Percentiles rank a stretch among this genome's conserved stretches.
Conservation (phyloP, 2,888 invertebrate species). For the Chrysotoxum bicinctum region DNA sequence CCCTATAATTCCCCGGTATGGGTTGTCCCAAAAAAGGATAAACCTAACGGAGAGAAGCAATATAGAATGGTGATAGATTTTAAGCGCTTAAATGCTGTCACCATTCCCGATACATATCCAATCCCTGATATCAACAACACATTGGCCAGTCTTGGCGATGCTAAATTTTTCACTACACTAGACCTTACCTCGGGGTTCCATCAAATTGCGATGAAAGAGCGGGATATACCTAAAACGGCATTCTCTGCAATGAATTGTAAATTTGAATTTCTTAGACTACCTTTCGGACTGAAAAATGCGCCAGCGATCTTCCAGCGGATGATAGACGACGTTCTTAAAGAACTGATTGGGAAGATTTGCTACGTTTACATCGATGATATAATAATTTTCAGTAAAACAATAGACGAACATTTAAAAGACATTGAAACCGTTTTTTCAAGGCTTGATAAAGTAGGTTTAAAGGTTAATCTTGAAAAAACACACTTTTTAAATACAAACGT, state of each 20-base stretch:
- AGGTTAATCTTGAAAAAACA: background rate
- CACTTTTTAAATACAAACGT: background rate
- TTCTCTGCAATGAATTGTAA: background rate
- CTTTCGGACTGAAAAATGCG: background rate
- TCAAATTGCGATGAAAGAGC: background rate
- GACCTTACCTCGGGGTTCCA: background rate
- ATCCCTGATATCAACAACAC: background rate
- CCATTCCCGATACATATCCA: background rate
- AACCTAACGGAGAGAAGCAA: no score
- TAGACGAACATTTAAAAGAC: background rate
- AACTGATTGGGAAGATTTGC: background rate
- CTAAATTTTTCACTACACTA: background rate
- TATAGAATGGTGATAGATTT: no score
- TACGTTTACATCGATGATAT: background rate
- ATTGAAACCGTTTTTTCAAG: background rate
- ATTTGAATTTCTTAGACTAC: background rate
- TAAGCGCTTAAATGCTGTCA: no score
- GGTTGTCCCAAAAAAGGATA: no score
- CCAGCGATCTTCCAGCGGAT: background rate
- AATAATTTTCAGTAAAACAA: background rate
- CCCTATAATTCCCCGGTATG: no score
- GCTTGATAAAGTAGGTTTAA: background rate
- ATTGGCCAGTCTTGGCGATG: background rate
- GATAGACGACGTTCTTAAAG: background rate
- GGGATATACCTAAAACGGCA: background rate